Conservation (phyloP, 2,113 vertebrate genomes). For the Noctilio leporinus region DNA sequence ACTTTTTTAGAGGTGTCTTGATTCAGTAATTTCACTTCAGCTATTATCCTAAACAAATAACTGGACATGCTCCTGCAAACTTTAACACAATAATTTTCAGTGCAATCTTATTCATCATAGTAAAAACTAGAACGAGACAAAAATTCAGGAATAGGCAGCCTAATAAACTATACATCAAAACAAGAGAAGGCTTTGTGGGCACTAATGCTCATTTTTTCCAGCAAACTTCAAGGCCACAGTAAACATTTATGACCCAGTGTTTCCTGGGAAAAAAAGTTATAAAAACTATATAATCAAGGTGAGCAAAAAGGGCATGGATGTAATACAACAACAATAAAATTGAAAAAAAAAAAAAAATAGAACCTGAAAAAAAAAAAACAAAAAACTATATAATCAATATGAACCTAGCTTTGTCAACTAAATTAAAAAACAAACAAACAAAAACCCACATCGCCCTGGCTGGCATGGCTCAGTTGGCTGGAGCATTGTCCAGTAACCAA, state of each 20-base stretch:
- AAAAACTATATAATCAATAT: background rate
- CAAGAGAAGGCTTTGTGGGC: background rate
- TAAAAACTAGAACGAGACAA: background rate
- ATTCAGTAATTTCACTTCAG: conserved; percentile 14
- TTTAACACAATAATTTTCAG: too few relatives aligned
- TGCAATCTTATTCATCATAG: background rate
- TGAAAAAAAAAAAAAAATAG: too few relatives aligned
- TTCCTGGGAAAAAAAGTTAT: background rate
- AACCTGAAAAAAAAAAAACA: too few relatives aligned
- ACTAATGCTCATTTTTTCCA: background rate
- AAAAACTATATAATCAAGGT: background rate
- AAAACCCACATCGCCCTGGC: too few relatives aligned
- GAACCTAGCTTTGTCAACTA: background rate
- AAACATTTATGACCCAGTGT: background rate
- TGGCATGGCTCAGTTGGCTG: too few relatives aligned
- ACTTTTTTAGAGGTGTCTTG: background rate
- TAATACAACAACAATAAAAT: too few relatives aligned
- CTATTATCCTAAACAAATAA: conserved; percentile 22
- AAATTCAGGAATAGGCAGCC: background rate
- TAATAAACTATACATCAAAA: background rate
- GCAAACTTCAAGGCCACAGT: background rate
- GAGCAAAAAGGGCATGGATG: too few relatives aligned
- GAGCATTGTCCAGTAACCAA: too few relatives aligned
- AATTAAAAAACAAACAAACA: background rate
- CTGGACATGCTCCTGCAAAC: background rate